Evolutionary conservation across 2,888 invertebrate species (phyloP), one percentile per base, ranked within the genome.

Genomic region (Papilio demoleus): DNA sequence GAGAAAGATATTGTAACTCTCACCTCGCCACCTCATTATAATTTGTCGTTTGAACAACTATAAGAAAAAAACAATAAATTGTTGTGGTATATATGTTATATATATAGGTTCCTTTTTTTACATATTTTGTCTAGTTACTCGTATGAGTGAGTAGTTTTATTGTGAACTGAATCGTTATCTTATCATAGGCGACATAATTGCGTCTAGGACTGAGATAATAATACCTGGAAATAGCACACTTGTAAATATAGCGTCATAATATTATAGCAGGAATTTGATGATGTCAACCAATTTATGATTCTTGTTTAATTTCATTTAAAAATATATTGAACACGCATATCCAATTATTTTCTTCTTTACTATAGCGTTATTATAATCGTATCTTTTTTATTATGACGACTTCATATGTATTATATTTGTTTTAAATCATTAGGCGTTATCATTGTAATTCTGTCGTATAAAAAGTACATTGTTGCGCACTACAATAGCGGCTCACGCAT

Each of bases 381-480:
- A n/a, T n/a, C n/a, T n/a, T n/a, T n/a, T n/a, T n/a, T n/a, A n/a
- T n/a, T n/a, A n/a, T n/a, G n/a, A n/a, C n/a, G n/a, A 45, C 17
- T 45, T 19, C 42, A 45, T 50, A 50, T n/a, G n/a, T n/a, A n/a
- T n/a, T n/a, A n/a, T n/a, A n/a, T n/a, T n/a, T 50, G n/a, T 24
- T 50, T 27, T 5, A 24, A 50, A 50, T 1, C 22, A 47, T 50
- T 50, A 27, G 6, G 50, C n/a, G 27, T 50, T 27, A 27, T 27
- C 24, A 50, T 24, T 24, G n/a, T 24, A n/a, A 50, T 4, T 50
- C n/a, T 27, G 14, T n/a, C 14, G 27, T 50, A 22, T 19, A 24
- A 60, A 59, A 59, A 59, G 22, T 36, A 59, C 59, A 45, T 62
- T 62, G 62, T 62, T 24, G 17, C 45, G 61, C 17, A 27, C 61